A percentile compares a stretch with the other conserved stretches of the same genome.
These are phyloP conservation scores for Rhamnusium bicolor DNA, from an alignment of 2,888 invertebrate genomes.

Conservation along the genomic window DNA sequence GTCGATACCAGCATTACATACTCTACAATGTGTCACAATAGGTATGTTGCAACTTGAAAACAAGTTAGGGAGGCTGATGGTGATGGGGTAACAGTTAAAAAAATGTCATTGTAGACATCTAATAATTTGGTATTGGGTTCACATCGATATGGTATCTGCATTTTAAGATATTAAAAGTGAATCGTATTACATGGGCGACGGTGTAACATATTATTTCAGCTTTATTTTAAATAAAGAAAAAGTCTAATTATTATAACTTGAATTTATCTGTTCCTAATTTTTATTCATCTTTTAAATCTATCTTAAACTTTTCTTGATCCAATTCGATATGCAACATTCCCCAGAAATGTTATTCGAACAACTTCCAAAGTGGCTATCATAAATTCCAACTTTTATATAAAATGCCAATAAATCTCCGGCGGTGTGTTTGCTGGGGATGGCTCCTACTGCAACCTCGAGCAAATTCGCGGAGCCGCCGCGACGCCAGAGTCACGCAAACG, in stretches of 20 bases:
- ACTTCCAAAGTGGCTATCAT: conserved; percentile 19
- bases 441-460: conserved; percentile 19
- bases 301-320: not conserved
- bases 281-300: not conserved
- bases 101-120: no score
- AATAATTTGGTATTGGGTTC: no score
- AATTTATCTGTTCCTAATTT: not conserved
- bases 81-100: no score
- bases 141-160: no score
- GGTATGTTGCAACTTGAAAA: no score
- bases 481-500: conserved; percentile 28
- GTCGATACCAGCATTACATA: no score
- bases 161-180: no score
- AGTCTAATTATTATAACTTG: not conserved
- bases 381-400: conserved; percentile 21
- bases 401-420: conserved; percentile 8
- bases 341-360: conserved; percentile 17
- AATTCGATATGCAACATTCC: not conserved
- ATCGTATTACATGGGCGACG: no score
- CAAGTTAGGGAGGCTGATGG: no score
- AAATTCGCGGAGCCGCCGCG: conserved; percentile 20
- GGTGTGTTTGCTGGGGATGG: conserved; percentile 21
- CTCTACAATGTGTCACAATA: no score
- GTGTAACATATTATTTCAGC: no score
- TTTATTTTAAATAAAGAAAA: no score